These are phyloP conservation scores for Carassius gibelio DNA, from an alignment of 2,113 vertebrate species.

Conservation along the genomic window DNA sequence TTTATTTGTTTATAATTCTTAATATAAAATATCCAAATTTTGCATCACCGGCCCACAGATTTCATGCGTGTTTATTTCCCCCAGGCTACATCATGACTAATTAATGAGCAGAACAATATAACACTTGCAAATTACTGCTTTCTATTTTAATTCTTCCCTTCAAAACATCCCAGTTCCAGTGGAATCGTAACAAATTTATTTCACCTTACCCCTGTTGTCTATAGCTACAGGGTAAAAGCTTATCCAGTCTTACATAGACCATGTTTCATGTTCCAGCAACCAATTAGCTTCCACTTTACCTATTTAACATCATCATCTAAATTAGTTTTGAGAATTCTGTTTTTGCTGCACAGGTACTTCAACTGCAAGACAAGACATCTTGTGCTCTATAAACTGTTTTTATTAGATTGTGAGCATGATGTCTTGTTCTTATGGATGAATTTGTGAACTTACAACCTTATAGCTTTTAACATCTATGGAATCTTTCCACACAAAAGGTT, in stretches of 20 bases:
- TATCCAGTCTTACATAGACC: background rate
- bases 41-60: background rate
- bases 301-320: slow-evolving; percentile 17
- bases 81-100: slow-evolving; percentile 2
- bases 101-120: background rate
- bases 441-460: too few relatives aligned
- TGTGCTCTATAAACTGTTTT: background rate
- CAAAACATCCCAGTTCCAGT: slow-evolving; percentile 1
- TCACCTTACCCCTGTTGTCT: slow-evolving; percentile 1
- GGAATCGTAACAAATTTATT: slow-evolving; percentile 2
- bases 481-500: too few relatives aligned
- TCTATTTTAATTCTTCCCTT: slow-evolving; percentile 28
- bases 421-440: background rate
- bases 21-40: background rate
- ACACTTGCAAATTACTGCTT: background rate
- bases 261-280: background rate
- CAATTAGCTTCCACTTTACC: slow-evolving; percentile 9
- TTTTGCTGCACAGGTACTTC: background rate
- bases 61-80: background rate
- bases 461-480: too few relatives aligned
- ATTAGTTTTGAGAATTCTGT: background rate
- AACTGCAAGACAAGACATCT: background rate
- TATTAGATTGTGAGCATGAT: background rate
- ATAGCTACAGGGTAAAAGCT: background rate
- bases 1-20: slow-evolving; percentile 12